Base-by-base conservation (phyloP, 2,113 vertebrate genomes). In the Castor canadensis region DNA sequence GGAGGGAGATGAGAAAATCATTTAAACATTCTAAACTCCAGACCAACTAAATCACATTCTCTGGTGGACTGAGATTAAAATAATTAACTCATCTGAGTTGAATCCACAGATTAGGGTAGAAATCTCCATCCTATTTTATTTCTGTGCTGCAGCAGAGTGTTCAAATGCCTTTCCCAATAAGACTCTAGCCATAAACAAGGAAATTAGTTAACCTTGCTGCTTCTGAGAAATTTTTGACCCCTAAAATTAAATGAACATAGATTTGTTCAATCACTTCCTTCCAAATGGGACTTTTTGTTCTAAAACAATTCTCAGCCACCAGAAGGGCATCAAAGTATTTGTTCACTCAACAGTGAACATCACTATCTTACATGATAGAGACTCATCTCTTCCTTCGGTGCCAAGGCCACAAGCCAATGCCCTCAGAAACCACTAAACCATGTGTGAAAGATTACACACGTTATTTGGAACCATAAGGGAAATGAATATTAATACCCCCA, bases 391-490 rank as follows among this genome's bases (percentile, higher is more conserved):
- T 62, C 89, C n/a, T 96, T 96, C 58, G 73, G 87, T 90, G 81
- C 86, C 67, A 79, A 82, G 60, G 49, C 30, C 67, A 97, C 28
- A 96, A 84, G 43, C 40, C 93, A 93, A 81, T 1, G 71, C 45
- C 88, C 89, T 38, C 79, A 77, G 26, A 32, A 49, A 96, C 52
- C 0, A 32, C 24, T 19, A 93, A 87, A 79, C 69, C 30, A 75
- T 24, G 64, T 45, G 19, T 28, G 24, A 43, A 96, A 91, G 90
- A 91, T 88, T 80, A 96, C 47, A 97, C 24, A 58, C 17, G 8
- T 84, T 94, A 94, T 95, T 95, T 69, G 95, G 95, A 98, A 94
- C 67, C 77, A 86, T 93, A 85, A 96, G 85, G 94, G 87, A 94
- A 6, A 0, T 19, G 76, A 72, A 43, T 90, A 72, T 90, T 83